Evolutionary conservation across 2,797 vertebrate genomes (phyloP), one percentile per base, ranked within the genome.

Genomic region (Gadopsis marmoratus): DNA sequence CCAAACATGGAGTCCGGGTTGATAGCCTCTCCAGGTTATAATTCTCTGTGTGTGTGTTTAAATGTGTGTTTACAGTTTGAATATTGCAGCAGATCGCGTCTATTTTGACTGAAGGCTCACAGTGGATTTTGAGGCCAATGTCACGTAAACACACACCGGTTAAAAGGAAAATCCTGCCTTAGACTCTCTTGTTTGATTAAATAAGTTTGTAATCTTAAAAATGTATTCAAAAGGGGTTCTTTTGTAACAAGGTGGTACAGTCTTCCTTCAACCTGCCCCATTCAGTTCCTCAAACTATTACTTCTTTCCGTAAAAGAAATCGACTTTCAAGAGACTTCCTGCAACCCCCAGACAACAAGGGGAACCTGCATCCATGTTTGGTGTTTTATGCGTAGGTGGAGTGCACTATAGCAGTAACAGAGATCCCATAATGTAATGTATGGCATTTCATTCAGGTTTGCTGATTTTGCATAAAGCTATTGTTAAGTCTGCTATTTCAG

Each of bases 1-100:
- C 97, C 0, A 97, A 97, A 82, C 97, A 99, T 0, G 98, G 98
- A 29, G 91, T 99, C 79, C 96, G 97, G 55, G 94, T 99, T 0
- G 97, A 99, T 85, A 99, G 96, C 92, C 96, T 99, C 81, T 97
- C 96, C 88, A 97, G 98, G 98, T 99, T 39, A 76, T 3, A 43
- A 50, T 59, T 67, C 17, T 56, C 1, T 39, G 26, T 65, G 4
- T 54, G 29, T 59, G 31, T 68, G 33, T 10, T 2, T 69, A 17
- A 61, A 60, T 65, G 4, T 55, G n/a, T 83, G 51, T 59, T 19
- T 33, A 17, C 14, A 5, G n/a, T 47, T 48, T 5, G 1, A 60
- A 47, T 56, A 66, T 73, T 62, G 0, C 21, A 26, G 61, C 33
- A 50, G 35, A 50, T 58, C 35, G 39, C 64, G 26, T 29, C 19